phyloP scores from a whole-genome alignment of 2,797 vertebrate genomes.

The Helarctos malayanus region DNA sequence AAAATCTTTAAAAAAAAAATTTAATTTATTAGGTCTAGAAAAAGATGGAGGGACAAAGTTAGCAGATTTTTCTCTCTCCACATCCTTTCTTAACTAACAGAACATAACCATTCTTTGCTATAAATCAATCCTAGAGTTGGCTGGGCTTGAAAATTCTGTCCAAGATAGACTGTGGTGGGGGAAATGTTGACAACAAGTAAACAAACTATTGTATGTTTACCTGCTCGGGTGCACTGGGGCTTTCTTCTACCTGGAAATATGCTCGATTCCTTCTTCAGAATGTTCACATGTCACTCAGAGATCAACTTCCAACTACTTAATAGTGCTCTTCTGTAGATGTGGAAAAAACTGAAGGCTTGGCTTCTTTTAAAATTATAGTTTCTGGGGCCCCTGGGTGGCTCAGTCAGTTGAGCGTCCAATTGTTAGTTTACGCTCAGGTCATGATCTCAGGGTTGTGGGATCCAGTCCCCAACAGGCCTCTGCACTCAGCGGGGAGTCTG shows the following conservation, averaged over 20 bases:
- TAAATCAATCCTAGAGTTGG: slow-evolving; percentile 47
- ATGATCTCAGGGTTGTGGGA: not conserved
- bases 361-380: not conserved
- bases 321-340: not conserved
- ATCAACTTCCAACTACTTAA: slow-evolving; percentile 20
- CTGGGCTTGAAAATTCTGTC: slow-evolving; percentile 7
- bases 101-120: not conserved
- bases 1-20: not conserved
- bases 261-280: slow-evolving; percentile 13
- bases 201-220: not conserved
- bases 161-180: not conserved
- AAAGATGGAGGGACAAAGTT: not conserved
- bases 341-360: not conserved
- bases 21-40: not conserved
- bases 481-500: not conserved
- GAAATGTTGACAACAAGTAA: slow-evolving; percentile 15
- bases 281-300: slow-evolving; percentile 32
- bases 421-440: not conserved
- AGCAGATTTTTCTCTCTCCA: not conserved
- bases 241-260: slow-evolving; percentile 32
- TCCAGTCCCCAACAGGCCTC: not conserved
- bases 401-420: not conserved
- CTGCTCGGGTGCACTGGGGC: not conserved
- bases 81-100: slow-evolving; percentile 43
- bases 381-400: not conserved